These are phyloP conservation scores for Trinectes maculatus DNA, from an alignment of 2,113 vertebrate genomes.

Conservation along the genomic window DNA sequence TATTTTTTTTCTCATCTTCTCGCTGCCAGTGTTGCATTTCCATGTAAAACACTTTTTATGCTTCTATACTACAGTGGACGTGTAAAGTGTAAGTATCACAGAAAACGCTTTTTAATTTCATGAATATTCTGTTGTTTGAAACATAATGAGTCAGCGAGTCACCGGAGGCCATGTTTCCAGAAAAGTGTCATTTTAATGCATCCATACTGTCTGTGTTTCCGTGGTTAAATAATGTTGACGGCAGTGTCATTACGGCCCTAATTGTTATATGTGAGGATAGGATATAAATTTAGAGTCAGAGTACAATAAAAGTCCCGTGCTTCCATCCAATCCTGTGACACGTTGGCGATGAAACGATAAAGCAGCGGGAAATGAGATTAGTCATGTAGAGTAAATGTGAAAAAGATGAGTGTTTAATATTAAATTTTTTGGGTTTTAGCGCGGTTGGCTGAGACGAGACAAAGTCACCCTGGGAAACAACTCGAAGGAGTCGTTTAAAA, in stretches of 20 bases:
- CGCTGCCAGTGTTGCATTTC: background rate
- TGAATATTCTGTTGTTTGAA: constrained; percentile 2
- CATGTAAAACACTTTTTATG: background rate
- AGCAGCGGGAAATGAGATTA: constrained; percentile 69
- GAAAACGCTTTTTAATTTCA: background rate
- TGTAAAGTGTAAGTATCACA: background rate
- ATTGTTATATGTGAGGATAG: background rate
- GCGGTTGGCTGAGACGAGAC: constrained; percentile 58
- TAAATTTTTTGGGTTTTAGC: constrained; percentile 66
- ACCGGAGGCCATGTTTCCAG: constrained; percentile 10
- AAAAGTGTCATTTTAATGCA: background rate
- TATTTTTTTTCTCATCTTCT: background rate
- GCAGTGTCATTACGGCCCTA: background rate
- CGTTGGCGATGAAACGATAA: constrained; percentile 53
- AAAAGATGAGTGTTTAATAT: constrained; percentile 66
- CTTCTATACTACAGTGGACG: background rate
- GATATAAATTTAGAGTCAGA: background rate
- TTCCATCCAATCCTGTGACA: constrained; percentile 25
- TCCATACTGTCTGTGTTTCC: constrained; percentile 16
- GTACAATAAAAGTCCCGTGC: constrained; percentile 27
- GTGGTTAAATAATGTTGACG: constrained; percentile 5
- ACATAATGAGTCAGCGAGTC: constrained; percentile 21
- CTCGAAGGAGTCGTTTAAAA: constrained; percentile 74
- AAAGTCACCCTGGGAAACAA: constrained; percentile 68
- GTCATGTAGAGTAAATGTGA: constrained; percentile 52